A percentile compares a stretch with the other conserved stretches of the same genome.
Evolutionary conservation across 2,888 invertebrate genomes (phyloP).

Genomic region (Ditylenchus weischeri): DNA sequence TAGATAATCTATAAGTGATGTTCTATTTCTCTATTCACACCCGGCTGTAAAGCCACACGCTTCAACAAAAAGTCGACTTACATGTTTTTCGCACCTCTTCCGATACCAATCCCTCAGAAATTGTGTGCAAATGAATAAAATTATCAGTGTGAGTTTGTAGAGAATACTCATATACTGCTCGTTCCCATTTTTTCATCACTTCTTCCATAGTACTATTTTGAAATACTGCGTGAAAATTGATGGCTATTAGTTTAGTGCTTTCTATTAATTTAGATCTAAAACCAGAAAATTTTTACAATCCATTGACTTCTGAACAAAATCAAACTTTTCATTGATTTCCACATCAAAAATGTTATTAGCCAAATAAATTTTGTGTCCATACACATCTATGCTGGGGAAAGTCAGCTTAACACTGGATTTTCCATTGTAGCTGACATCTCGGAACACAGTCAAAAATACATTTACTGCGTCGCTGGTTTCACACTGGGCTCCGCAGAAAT

Average conservation of each 20-base stretch:
- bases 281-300: no score
- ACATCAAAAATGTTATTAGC: conserved; percentile 58
- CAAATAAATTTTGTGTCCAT: conserved; percentile 55
- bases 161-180: conserved; percentile 50
- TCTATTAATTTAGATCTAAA: conserved; percentile 51
- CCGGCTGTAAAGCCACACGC: no score
- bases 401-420: conserved; percentile 53
- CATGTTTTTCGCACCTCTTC: conserved; percentile 57
- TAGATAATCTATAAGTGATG: no score
- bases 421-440: conserved; percentile 49
- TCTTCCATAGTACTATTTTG: conserved; percentile 46
- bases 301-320: neutral
- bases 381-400: conserved; percentile 58
- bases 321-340: conserved; percentile 47
- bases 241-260: conserved; percentile 48
- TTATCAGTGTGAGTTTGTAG: conserved; percentile 44
- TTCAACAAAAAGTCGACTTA: conserved; percentile 12
- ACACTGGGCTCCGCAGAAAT: conserved; percentile 58
- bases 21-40: no score
- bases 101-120: conserved; percentile 55
- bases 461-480: conserved; percentile 56
- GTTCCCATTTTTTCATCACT: conserved; percentile 57
- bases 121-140: conserved; percentile 47
- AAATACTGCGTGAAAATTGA: conserved; percentile 58
- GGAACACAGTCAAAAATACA: conserved; percentile 55